These are phyloP conservation scores for Trisateles emortualis DNA, from an alignment of 2,888 invertebrate species.

Conservation along the genomic window DNA sequence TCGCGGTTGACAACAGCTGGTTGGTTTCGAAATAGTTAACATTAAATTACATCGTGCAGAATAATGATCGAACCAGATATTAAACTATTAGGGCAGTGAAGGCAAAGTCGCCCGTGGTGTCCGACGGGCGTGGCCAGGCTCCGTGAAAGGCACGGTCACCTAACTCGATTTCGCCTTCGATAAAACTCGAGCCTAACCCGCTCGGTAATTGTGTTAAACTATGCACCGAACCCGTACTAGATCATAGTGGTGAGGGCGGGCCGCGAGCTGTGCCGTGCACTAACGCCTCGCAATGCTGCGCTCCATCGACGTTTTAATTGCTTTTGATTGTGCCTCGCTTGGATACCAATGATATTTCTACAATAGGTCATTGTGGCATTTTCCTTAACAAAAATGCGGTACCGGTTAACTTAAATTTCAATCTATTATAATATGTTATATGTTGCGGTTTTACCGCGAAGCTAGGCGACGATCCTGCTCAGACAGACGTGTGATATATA, in stretches of 20 bases:
- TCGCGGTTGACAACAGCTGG: constrained; percentile 23
- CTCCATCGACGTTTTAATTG: constrained; percentile 68
- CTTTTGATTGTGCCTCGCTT: constrained; percentile 57
- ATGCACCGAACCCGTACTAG: constrained; percentile 60
- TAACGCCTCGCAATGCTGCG: constrained; percentile 53
- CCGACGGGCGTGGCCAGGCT: constrained; percentile 66
- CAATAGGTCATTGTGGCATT: constrained; percentile 61
- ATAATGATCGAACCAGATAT: constrained; percentile 54
- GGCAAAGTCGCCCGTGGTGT: constrained; percentile 58
- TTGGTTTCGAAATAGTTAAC: constrained; percentile 40
- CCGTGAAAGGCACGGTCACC: constrained; percentile 78
- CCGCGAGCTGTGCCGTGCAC: constrained; percentile 32
- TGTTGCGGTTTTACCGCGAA: constrained; percentile 29
- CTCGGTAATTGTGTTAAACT: constrained; percentile 60
- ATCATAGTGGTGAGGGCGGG: constrained; percentile 44
- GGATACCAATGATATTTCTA: constrained; percentile 54
- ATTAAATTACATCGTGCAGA: constrained; percentile 48
- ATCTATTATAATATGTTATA: constrained; percentile 13
- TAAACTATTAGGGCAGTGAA: constrained; percentile 60
- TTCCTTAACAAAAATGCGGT: constrained; percentile 36
- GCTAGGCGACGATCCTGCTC: constrained; percentile 52
- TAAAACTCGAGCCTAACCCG: constrained; percentile 60
- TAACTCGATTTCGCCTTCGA: constrained; percentile 74
- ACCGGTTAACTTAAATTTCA: constrained; percentile 4
- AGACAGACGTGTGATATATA: constrained; percentile 61